Conservation (phyloP, 2,113 vertebrate genomes). For the chimpanzee (Pan troglodytes) region NHGRI_mPanTro3-v2.1_pri NC_072415.2:71876001-71876500, state of each 20-base stretch:
- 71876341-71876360: not conserved
- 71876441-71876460: not conserved
- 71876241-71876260: conserved; percentile 57
- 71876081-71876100: not conserved
- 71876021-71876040: not conserved
- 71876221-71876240: conserved; percentile 43
- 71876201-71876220: conserved; percentile 56
- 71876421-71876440: not conserved
- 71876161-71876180: conserved; percentile 38
- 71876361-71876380: not conserved
- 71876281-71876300: not conserved
- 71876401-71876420: not conserved
- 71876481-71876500: not conserved
- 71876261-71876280: not conserved
- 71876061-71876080: conserved; percentile 26
- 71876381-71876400: conserved; percentile 19
- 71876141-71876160: conserved; percentile 40
- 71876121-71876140: conserved; percentile 55
- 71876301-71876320: not conserved
- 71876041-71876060: conserved; percentile 25
- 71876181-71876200: conserved; percentile 7
- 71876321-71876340: not conserved
- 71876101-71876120: not conserved
- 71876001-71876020: not conserved
- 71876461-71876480: not conserved